A percentile compares a stretch with the other conserved stretches of the same genome.
These are phyloP conservation scores for Leptestheria dahalacensis DNA, from an alignment of 1,140 invertebrate species.

Conservation along the genomic window DNA sequence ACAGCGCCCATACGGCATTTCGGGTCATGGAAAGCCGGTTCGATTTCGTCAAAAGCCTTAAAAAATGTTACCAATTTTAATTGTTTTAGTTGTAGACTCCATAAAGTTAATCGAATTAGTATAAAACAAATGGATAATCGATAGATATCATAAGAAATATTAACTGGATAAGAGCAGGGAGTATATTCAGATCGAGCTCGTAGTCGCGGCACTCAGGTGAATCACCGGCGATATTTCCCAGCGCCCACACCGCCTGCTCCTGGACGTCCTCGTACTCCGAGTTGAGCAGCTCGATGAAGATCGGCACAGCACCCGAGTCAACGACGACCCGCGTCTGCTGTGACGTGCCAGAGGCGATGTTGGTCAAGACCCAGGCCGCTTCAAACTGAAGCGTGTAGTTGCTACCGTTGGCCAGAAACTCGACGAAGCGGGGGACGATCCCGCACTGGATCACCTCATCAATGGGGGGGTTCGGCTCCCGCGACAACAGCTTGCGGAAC, in stretches of 20 bases:
- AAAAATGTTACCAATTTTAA: slow-evolving; percentile 22
- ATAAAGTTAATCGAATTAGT: not conserved
- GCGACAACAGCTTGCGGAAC: slow-evolving; percentile 84
- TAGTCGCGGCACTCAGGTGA: slow-evolving; percentile 82
- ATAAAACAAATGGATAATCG: not conserved
- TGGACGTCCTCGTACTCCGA: slow-evolving; percentile 79
- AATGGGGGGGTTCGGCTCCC: slow-evolving; percentile 94
- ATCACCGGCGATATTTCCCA: slow-evolving; percentile 94
- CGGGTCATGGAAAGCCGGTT: slow-evolving; percentile 77
- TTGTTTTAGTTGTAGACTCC: not conserved
- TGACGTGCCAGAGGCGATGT: slow-evolving; percentile 93
- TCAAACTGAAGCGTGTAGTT: slow-evolving; percentile 90
- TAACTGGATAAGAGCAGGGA: slow-evolving; percentile 78
- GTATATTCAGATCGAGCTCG: slow-evolving; percentile 68
- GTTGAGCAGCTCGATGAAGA: slow-evolving; percentile 68
- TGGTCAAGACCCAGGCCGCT: slow-evolving; percentile 94
- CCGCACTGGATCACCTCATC: slow-evolving; percentile 95
- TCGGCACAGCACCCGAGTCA: slow-evolving; percentile 80
- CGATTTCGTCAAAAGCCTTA: slow-evolving; percentile 63
- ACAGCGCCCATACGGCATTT: slow-evolving; percentile 95
- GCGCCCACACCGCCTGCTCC: slow-evolving; percentile 91
- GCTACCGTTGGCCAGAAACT: slow-evolving; percentile 69
- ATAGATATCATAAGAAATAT: slow-evolving; percentile 24
- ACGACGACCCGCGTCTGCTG: slow-evolving; percentile 84
- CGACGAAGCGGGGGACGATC: slow-evolving; percentile 89